Evolutionary conservation across 1,140 invertebrate genomes (phyloP), one percentile per base, ranked within the genome.

Genomic region (Drosophila lini): DNA sequence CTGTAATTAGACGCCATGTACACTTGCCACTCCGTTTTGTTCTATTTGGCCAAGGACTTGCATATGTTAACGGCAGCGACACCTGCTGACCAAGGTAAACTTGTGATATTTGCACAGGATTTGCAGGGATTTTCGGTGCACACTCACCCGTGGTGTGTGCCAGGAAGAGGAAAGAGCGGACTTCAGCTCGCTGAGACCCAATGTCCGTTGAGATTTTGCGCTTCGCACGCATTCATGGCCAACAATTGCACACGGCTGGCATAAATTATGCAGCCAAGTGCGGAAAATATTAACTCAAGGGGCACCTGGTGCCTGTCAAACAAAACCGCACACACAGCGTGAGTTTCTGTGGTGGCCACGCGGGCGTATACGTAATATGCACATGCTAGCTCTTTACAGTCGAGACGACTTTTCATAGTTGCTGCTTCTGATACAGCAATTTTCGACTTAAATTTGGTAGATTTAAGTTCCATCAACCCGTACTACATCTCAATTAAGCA

Each of bases 241-340:
- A 57, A 58, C 74, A 76, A 76, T 71, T 58, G 44, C 44, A 61
- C 60, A 62, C 55, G 45, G 56, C 69, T 50, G 69, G 78, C 78
- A 74, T 78, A 73, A 89, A 89, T 89, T 89, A 89, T 89, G 81
- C 83, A 83, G 77, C 84, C 79, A 64, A 88, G 84, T 78, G 80
- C 69, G 71, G 78, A 83, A 83, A 89, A 80, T 89, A 88, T 89
- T 89, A 83, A 83, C 84, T 89, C 45, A 68, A 78, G 81, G 36
- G 44, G 36, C 19, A 10, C 15, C 31, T 22, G 40, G 81, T 67
- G 81, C 60, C 80, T 80, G 80, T 75, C 80, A 88, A 86, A 86
- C 82, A 82, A 86, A 74, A 82, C 83, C 80, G 59, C 83, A 82
- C 69, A 56, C 64, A 55, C 63, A 62, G 59, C 64, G 41, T 42